Evolutionary conservation across 2,113 vertebrate genomes (phyloP).

Genomic region (Phodopus roborovskii): DNA sequence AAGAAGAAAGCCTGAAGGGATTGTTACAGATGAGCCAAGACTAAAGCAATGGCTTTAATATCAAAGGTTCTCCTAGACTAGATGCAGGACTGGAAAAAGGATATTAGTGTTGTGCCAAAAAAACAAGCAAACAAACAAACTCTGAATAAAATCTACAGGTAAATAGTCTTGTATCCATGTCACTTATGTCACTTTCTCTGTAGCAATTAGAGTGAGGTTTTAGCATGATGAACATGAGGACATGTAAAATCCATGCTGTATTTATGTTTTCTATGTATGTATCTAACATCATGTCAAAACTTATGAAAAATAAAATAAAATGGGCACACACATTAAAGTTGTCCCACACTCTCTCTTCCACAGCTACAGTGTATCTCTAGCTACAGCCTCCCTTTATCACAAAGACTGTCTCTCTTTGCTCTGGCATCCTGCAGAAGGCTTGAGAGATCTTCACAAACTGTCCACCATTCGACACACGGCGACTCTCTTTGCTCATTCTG

Average conservation of each 20-base stretch:
- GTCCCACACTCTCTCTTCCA: not conserved
- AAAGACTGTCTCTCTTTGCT: not conserved
- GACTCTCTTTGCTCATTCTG: not conserved
- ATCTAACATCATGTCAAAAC: not conserved
- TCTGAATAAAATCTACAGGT: not conserved
- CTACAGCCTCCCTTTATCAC: not conserved
- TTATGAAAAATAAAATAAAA: not conserved
- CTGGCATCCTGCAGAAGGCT: not conserved
- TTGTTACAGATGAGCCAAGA: not conserved
- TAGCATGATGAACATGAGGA: not conserved
- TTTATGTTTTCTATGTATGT: not conserved
- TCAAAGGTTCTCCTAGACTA: not conserved
- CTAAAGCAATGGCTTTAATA: not conserved
- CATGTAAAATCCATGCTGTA: not conserved
- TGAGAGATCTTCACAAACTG: not conserved
- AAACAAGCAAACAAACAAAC: not conserved
- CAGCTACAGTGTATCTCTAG: not conserved
- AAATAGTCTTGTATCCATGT: not conserved
- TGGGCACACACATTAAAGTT: not conserved
- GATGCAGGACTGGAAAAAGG: not conserved
- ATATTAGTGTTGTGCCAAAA: not conserved
- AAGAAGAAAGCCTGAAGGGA: not conserved
- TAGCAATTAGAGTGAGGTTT: too few relatives aligned
- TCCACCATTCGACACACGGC: not conserved
- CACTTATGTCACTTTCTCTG: not conserved